A percentile compares a stretch with the other conserved stretches of the same genome.
phyloP scores from a whole-genome alignment of 2,113 vertebrate species.

The Noturus placidus region DNA sequence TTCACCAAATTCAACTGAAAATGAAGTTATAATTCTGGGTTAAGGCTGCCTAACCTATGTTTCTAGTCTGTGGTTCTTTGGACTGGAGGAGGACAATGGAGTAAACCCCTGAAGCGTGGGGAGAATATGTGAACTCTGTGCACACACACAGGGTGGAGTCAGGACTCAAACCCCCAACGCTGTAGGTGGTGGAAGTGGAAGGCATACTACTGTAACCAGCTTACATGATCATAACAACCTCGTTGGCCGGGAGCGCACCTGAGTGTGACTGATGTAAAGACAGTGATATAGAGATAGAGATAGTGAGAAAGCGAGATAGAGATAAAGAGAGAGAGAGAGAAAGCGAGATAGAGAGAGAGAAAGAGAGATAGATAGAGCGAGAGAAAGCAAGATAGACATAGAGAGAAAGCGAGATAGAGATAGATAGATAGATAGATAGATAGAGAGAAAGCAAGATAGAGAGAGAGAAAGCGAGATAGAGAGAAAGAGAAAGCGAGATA shows the following conservation, averaged over 20 bases:
- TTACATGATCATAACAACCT: constrained; percentile 12
- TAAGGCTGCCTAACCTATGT: too few relatives aligned
- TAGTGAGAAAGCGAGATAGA: constrained; percentile 13
- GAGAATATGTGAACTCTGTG: too few relatives aligned
- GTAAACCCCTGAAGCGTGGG: too few relatives aligned
- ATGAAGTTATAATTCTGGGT: too few relatives aligned
- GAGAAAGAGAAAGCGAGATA: background rate
- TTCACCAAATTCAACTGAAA: too few relatives aligned
- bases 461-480: constrained; percentile 20
- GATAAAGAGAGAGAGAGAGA: background rate
- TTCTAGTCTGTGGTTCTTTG: too few relatives aligned
- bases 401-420: constrained; percentile 5
- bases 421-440: too few relatives aligned
- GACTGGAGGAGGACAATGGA: too few relatives aligned
- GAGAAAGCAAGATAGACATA: too few relatives aligned
- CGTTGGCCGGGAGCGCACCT: background rate
- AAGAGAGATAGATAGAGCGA: background rate
- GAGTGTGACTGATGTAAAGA: background rate
- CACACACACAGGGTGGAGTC: too few relatives aligned
- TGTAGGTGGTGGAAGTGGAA: background rate
- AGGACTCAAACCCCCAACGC: too few relatives aligned
- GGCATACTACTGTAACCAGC: constrained; percentile 10
- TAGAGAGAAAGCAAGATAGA: too few relatives aligned
- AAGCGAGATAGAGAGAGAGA: constrained; percentile 21
- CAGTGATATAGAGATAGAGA: background rate